Percentiles rank a stretch among this genome's conserved stretches.
phyloP scores from a whole-genome alignment of 2,113 vertebrate species.

The Engystomops pustulosus region DNA sequence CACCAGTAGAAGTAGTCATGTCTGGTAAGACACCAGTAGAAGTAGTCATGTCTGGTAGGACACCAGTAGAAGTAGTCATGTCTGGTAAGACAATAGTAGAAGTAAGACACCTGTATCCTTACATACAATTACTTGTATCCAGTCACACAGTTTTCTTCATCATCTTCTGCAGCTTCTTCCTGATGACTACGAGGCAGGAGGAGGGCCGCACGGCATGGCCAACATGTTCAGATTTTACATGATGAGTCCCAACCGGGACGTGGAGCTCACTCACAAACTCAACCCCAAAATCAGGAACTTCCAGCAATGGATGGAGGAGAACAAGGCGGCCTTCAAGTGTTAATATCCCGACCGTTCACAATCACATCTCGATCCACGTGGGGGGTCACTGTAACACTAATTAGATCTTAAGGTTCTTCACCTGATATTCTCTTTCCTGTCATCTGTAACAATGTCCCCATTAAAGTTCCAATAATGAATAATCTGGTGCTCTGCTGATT shows the following conservation, averaged over 20 bases:
- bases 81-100: background rate
- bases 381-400: too few relatives aligned
- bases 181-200: constrained; percentile 64
- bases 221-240: constrained; percentile 72
- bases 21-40: background rate
- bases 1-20: background rate
- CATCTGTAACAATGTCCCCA: too few relatives aligned
- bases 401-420: too few relatives aligned
- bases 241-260: constrained; percentile 65
- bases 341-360: too few relatives aligned
- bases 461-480: too few relatives aligned
- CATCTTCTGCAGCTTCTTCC: constrained; percentile 65
- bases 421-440: too few relatives aligned
- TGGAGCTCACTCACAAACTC: constrained; percentile 69
- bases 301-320: constrained; percentile 67
- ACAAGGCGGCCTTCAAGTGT: constrained; percentile 58
- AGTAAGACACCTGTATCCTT: background rate
- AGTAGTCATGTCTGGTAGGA: background rate
- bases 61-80: background rate
- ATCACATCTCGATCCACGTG: too few relatives aligned
- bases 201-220: constrained; percentile 61
- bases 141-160: background rate
- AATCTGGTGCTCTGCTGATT: too few relatives aligned
- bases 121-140: background rate
- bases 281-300: constrained; percentile 70